Evolutionary conservation across 2,797 vertebrate species (phyloP), one percentile per base, ranked within the genome.

Genomic region (Neoniphon sammara): DNA sequence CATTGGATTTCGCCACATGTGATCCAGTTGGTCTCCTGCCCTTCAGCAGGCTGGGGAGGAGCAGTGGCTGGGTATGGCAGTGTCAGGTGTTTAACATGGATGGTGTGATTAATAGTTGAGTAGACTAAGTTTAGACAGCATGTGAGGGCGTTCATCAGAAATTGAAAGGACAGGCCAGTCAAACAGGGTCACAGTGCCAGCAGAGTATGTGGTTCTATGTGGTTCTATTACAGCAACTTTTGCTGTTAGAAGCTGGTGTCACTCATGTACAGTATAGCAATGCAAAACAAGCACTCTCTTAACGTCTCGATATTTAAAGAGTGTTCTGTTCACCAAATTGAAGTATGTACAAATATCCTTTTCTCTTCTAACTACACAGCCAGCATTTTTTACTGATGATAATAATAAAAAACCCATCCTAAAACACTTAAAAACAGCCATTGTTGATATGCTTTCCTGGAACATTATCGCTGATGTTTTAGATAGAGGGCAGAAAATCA

Each of bases 71-170:
- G 83, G 80, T 68, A 62, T 72, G 66, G 65, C 23, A 12, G 75
- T 75, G 89, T 81, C 85, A 85, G 66, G 55, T 81, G 85, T 82
- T 84, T 85, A 81, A 75, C 87, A 83, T 77, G 83, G 77, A 87
- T 77, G 80, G 85, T 89, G 90, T 92, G 91, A 93, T 91, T 91
- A 85, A 87, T 87, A 88, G 87, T 77, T 81, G 83, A 85, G 75
- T 59, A 1, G 54, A 84, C 91, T 93, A 94, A 90, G 90, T 93
- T 93, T 94, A 94, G 93, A 82, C 57, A 64, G 46, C 91, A 88
- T 91, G 87, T 88, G 89, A 92, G 86, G 27, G 53, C 87, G 81
- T 93, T 90, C 80, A 86, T 91, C 88, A 87, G 86, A 89, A 89
- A 83, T 50, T 70, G 75, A 88, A 90, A 87, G 84, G 87, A 84